Base-by-base conservation (phyloP, 2,113 vertebrate species). In the Urocolius indicus region DNA sequence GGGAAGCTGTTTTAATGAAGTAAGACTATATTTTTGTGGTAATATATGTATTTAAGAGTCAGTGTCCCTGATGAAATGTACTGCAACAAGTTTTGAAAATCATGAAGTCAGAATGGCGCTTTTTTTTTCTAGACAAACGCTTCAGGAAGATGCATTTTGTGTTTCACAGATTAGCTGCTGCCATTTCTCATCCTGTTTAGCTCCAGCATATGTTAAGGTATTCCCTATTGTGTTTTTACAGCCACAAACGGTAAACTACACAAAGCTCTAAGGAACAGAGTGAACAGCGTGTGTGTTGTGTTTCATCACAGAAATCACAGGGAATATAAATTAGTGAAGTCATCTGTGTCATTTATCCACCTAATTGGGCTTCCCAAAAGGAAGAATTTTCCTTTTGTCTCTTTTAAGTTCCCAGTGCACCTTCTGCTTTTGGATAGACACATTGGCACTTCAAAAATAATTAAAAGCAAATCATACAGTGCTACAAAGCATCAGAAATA, bases 131-230 rank as follows among this genome's bases (percentile, higher is more conserved):
- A 91, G 96, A 90, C 87, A 97, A 97, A 97, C 95, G 66, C 66
- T 96, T 97, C 86, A 83, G 48, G 75, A 95, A 83, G 79, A 96
- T 75, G 93, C 78, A 61, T 97, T 88, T 96, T 94, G 59, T 92
- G 86, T 95, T 91, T 93, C 86, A 62, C 80, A 95, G 86, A 94
- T 96, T 96, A 93, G 93, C 94, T 93, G 91, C 88, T 95, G 48
- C 89, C 83, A 81, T 97, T 92, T 90, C 96, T 97, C 91, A 95
- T 87, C 96, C 94, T 48, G 57, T 94, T 96, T 81, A 80, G 80
- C 94, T 96, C 73, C 93, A 89, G 92, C 97, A 97, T 97, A 97
- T 96, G 96, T 84, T 97, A 66, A 97, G 96, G 84, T 96, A 97
- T 96, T 98, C 98, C 97, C 97, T 83, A 62, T 54, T 34, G 92